phyloP scores from a whole-genome alignment of 2,797 vertebrate species.

The Etheostoma perlongum region DNA sequence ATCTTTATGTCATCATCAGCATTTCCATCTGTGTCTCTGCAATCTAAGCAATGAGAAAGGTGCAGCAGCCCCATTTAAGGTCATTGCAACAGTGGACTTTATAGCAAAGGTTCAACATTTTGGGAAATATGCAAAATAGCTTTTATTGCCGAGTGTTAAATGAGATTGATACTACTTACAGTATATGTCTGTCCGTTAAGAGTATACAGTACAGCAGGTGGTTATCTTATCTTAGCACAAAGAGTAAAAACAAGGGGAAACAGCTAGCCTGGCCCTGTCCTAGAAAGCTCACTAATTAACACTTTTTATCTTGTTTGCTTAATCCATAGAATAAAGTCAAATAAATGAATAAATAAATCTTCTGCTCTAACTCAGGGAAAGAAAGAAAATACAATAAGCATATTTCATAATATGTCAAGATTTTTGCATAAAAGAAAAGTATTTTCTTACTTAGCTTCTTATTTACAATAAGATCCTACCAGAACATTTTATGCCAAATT shows the following conservation, averaged over 20 bases:
- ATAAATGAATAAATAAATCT: background rate
- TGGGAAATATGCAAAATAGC: background rate
- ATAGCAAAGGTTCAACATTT: constrained; percentile 2
- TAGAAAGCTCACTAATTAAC: background rate
- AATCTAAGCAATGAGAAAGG: constrained; percentile 2
- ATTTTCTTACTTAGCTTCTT: background rate
- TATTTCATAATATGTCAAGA: background rate
- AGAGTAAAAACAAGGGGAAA: constrained; percentile 14
- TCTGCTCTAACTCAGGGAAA: background rate
- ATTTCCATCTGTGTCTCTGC: background rate
- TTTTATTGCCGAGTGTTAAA: background rate
- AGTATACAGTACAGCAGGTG: background rate
- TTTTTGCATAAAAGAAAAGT: background rate
- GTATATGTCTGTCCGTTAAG: background rate
- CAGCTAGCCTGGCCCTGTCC: background rate
- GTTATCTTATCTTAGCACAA: constrained; percentile 10
- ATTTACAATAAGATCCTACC: background rate
- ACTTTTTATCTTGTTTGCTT: background rate
- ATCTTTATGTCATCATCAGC: background rate
- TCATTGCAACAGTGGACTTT: constrained; percentile 1
- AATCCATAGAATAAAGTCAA: background rate
- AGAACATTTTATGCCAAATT: background rate
- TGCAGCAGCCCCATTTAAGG: background rate
- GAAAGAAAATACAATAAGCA: background rate
- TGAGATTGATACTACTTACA: background rate